Evolutionary conservation across 2,888 invertebrate species (phyloP).

Genomic region (Stenodera caucasica): DNA sequence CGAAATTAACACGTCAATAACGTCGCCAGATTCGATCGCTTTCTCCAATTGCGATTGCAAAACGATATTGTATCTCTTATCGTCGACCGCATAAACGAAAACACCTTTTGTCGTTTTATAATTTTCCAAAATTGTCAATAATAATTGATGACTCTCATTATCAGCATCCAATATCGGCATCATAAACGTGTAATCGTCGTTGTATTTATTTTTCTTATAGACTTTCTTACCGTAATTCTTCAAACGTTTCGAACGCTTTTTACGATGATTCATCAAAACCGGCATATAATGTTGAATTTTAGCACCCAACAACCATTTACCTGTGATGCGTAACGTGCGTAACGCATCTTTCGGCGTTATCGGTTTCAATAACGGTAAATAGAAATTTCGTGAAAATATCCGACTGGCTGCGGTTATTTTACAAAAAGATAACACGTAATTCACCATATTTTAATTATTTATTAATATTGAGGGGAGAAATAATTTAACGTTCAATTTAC

Average conservation of each 20-base stretch:
- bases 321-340: constrained; percentile 78
- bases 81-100: constrained; percentile 76
- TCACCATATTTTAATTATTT: constrained; percentile 44
- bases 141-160: constrained; percentile 65
- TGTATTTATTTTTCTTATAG: constrained; percentile 60
- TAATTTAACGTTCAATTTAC: constrained; percentile 1
- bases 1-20: constrained; percentile 75
- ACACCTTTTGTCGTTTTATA: constrained; percentile 63
- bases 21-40: constrained; percentile 76
- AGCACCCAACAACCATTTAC: constrained; percentile 72
- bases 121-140: constrained; percentile 64
- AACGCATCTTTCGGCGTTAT: constrained; percentile 81
- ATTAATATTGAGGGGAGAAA: neutral
- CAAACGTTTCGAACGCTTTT: constrained; percentile 50
- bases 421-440: constrained; percentile 64
- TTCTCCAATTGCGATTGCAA: constrained; percentile 74
- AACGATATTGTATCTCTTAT: constrained; percentile 73
- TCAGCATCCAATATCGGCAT: constrained; percentile 72
- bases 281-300: constrained; percentile 82
- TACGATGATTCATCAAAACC: constrained; percentile 62
- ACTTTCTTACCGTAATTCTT: constrained; percentile 66
- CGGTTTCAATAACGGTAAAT: constrained; percentile 79
- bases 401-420: constrained; percentile 81
- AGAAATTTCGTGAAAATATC: constrained; percentile 79
- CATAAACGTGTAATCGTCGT: constrained; percentile 72